phyloP scores from a whole-genome alignment of 1,140 invertebrate species.

The Pristionchus pacificus region DNA sequence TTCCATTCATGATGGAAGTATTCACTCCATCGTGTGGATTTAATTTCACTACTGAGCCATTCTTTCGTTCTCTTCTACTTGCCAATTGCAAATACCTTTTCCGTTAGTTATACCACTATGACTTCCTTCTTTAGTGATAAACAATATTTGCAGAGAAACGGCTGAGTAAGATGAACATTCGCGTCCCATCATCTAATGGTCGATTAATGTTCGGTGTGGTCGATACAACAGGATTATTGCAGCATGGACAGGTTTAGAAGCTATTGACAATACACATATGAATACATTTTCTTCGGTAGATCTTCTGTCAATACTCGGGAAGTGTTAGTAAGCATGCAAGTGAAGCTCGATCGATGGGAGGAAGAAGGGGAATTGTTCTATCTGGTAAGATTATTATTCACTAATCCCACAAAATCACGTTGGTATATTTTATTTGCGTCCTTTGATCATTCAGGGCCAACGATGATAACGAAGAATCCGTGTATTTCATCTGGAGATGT shows the following conservation, averaged over 20 bases:
- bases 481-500: constrained; percentile 57
- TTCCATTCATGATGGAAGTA: neutral
- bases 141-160: neutral
- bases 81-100: neutral
- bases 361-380: neutral
- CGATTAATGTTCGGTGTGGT: neutral
- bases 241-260: neutral
- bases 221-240: neutral
- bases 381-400: neutral
- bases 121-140: no score
- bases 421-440: no score
- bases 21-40: neutral
- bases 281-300: neutral
- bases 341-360: neutral
- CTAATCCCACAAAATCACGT: neutral
- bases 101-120: neutral
- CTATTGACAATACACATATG: neutral
- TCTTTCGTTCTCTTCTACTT: neutral
- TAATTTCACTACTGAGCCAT: neutral
- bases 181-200: neutral
- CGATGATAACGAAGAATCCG: constrained; percentile 55
- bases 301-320: neutral
- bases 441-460: constrained; percentile 17
- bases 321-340: neutral
- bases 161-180: neutral